phyloP scores from a whole-genome alignment of 2,113 vertebrate genomes.

The Dermatemys mawii region DNA sequence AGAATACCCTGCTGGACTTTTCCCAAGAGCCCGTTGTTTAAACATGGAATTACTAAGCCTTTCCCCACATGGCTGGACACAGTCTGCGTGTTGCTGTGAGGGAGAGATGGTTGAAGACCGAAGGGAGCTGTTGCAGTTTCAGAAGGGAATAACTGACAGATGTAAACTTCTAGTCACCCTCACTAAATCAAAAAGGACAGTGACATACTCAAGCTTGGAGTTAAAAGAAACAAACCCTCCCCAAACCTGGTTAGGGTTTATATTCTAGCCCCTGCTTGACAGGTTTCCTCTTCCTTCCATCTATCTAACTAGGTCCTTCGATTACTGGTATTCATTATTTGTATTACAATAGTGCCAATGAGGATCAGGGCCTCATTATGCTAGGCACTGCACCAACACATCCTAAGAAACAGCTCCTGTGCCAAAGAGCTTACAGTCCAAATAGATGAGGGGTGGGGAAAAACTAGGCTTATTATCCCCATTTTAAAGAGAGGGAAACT shows the following conservation, averaged over 20 bases:
- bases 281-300: neutral
- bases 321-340: neutral
- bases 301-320: neutral
- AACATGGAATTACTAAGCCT: constrained; percentile 56
- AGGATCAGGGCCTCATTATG: neutral
- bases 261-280: neutral
- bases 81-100: constrained; percentile 1
- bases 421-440: neutral
- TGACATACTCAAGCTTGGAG: neutral
- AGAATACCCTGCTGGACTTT: constrained; percentile 35
- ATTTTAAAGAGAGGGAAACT: neutral
- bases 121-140: neutral
- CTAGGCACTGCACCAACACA: neutral
- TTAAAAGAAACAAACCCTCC: neutral
- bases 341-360: neutral
- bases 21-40: constrained; percentile 56
- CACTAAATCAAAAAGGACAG: neutral
- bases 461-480: neutral
- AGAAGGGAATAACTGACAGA: neutral
- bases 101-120: neutral
- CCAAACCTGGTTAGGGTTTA: neutral
- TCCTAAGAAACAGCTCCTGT: neutral
- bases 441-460: neutral
- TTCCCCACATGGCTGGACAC: constrained; percentile 48
- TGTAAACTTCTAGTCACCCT: accelerated